Percentiles rank a stretch among this genome's conserved stretches.
These are phyloP conservation scores for Tauraco hartlaubi DNA, from an alignment of 2,797 vertebrate species.

Conservation along the genomic window DNA sequence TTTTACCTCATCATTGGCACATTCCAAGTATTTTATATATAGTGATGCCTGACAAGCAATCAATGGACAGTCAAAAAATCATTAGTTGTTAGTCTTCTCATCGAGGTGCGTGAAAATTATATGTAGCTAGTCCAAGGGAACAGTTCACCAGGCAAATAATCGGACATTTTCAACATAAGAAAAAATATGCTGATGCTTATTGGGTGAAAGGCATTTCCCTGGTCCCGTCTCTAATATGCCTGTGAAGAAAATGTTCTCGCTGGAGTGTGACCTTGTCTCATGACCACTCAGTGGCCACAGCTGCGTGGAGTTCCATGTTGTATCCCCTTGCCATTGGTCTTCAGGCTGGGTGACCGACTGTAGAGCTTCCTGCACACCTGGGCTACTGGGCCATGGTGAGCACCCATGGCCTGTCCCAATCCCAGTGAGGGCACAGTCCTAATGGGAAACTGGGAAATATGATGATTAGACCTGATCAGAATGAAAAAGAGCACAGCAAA, in stretches of 20 bases:
- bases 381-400: neutral
- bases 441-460: neutral
- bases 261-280: neutral
- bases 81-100: neutral
- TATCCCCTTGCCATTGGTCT: neutral
- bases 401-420: neutral
- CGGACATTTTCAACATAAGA: neutral
- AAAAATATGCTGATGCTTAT: neutral
- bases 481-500: neutral
- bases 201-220: neutral
- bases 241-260: neutral
- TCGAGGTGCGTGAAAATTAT: neutral
- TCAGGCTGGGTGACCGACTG: neutral
- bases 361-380: neutral
- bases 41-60: slow-evolving; percentile 10
- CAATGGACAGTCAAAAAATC: neutral
- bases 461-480: neutral
- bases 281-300: neutral
- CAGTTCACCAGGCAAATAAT: neutral
- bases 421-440: accelerated
- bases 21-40: neutral
- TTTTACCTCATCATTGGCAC: slow-evolving; percentile 7
- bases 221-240: neutral
- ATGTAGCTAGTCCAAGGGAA: neutral
- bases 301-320: accelerated